Conservation (phyloP, 2,888 invertebrate species). For the Cephus nigrinus region DNA sequence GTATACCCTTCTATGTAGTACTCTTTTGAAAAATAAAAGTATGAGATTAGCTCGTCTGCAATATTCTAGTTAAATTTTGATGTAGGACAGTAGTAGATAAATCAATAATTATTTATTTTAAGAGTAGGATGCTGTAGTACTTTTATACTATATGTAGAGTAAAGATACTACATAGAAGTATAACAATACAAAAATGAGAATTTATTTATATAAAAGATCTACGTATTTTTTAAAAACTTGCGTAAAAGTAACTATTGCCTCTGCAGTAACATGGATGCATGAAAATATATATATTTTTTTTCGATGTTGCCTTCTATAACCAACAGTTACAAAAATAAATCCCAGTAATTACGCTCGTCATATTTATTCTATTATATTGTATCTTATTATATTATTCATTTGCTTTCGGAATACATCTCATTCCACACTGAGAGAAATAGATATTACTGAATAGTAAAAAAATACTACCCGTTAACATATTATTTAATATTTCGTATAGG, state of each 20-base stretch:
- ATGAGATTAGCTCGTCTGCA: neutral
- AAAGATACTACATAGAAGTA: neutral
- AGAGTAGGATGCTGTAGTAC: neutral
- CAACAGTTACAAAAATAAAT: neutral
- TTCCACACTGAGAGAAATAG: neutral
- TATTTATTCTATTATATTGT: neutral
- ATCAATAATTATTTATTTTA: neutral
- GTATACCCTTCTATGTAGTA: neutral
- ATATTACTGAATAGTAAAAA: no score
- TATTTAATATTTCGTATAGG: no score
- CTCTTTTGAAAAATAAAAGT: neutral
- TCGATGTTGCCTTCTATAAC: neutral
- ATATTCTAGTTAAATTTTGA: neutral
- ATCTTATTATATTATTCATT: neutral
- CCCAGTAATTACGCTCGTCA: neutral
- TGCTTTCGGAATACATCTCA: neutral
- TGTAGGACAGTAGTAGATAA: neutral
- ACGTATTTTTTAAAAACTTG: neutral
- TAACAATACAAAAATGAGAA: neutral
- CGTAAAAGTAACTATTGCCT: neutral
- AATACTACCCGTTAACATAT: no score
- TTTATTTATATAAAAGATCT: neutral
- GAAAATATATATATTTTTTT: neutral
- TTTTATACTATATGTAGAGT: neutral
- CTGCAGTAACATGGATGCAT: neutral